phyloP scores from a whole-genome alignment of 37 sponge, comb jelly and placozoan genomes.

The Haliclona indistincta region DNA sequence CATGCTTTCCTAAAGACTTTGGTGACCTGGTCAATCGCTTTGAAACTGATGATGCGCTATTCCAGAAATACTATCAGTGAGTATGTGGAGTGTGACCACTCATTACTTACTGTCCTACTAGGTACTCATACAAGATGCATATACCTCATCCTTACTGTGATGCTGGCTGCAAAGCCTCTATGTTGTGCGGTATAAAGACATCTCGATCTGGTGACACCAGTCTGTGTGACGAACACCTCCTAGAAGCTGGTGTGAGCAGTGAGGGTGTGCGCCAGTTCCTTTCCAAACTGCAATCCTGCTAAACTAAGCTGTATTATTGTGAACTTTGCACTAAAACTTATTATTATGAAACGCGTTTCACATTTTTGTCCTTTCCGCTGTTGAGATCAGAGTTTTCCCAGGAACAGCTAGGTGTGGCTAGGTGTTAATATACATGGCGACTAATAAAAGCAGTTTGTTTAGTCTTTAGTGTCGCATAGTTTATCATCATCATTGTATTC shows the following conservation, averaged over 20 bases:
- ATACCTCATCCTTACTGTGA: slow-evolving; percentile 43
- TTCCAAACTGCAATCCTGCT: slow-evolving; percentile 1
- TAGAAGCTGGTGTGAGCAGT: slow-evolving; percentile 26
- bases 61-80: slow-evolving; percentile 61
- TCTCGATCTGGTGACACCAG: slow-evolving; percentile 25
- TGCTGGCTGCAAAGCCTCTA: slow-evolving; percentile 42
- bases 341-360: too few species aligned
- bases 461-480: too few species aligned
- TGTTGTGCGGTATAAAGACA: slow-evolving; percentile 43
- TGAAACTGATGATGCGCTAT: slow-evolving; percentile 59
- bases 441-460: too few species aligned
- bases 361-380: too few species aligned
- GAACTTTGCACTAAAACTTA: too few species aligned
- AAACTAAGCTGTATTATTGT: too few species aligned
- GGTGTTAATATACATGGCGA: too few species aligned
- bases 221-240: slow-evolving; percentile 29
- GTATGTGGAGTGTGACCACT: not conserved
- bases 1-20: slow-evolving; percentile 71
- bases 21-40: slow-evolving; percentile 56
- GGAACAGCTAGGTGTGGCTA: too few species aligned
- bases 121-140: slow-evolving; percentile 61
- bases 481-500: too few species aligned
- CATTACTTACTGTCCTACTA: not conserved
- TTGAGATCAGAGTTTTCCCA: too few species aligned
- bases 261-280: not conserved